These are phyloP conservation scores for Linurgus olivaceus DNA, from an alignment of 2,797 vertebrate genomes.

Conservation along the genomic window DNA sequence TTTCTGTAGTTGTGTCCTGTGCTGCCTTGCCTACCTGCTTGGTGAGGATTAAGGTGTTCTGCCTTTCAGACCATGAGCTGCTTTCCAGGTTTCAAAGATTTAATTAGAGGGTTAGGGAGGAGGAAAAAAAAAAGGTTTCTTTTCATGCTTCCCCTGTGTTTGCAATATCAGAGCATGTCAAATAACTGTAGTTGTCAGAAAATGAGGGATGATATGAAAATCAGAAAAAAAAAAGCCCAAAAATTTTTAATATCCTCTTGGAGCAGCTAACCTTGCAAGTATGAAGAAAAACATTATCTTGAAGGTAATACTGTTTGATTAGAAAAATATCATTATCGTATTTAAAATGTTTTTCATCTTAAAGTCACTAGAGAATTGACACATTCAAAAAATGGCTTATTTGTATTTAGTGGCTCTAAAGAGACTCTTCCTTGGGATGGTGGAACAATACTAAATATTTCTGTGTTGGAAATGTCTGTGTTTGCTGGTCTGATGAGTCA, in stretches of 20 bases:
- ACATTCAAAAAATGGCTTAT: not conserved
- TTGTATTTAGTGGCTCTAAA: not conserved
- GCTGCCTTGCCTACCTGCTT: not conserved
- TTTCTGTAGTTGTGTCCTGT: not conserved
- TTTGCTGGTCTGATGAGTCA: not conserved
- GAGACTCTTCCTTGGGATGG: not conserved
- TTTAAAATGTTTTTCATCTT: not conserved
- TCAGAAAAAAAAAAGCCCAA: fast-evolving
- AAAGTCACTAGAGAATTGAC: not conserved
- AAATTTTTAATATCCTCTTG: fast-evolving
- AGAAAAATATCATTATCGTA: not conserved
- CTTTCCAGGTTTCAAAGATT: not conserved
- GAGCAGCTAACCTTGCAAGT: not conserved
- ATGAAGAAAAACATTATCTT: not conserved
- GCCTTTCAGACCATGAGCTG: not conserved
- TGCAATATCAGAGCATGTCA: not conserved
- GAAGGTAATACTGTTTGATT: not conserved
- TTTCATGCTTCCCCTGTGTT: not conserved
- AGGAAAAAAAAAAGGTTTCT: not conserved
- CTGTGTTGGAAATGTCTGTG: not conserved
- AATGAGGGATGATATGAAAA: not conserved
- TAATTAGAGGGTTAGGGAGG: not conserved
- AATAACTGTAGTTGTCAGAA: not conserved
- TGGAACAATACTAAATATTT: not conserved
- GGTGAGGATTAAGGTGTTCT: not conserved